These are phyloP conservation scores for Alosa alosa DNA, from an alignment of 2,113 vertebrate species.

Conservation along the genomic window DNA sequence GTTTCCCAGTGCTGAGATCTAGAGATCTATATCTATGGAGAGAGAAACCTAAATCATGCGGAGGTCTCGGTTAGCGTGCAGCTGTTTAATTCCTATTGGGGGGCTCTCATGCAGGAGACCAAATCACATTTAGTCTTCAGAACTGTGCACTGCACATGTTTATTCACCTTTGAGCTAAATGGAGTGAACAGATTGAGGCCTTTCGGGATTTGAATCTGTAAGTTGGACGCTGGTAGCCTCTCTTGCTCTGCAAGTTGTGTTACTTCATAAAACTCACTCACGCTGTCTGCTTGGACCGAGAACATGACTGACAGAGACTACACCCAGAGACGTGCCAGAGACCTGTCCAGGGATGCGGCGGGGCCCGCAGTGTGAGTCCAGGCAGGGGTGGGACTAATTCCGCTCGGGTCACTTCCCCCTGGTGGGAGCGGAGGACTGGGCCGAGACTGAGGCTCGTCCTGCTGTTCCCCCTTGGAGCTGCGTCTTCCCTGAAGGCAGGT, in stretches of 20 bases:
- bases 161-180: neutral
- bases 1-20: neutral
- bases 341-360: neutral
- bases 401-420: neutral
- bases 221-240: neutral
- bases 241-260: neutral
- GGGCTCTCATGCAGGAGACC: neutral
- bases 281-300: neutral
- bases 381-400: neutral
- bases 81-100: too few species aligned
- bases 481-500: conserved; percentile 31
- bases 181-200: neutral
- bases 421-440: neutral
- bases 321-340: neutral
- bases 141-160: neutral
- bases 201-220: neutral
- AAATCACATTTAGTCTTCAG: neutral
- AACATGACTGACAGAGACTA: neutral
- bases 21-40: neutral
- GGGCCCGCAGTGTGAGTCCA: neutral
- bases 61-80: too few species aligned
- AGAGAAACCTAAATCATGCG: neutral
- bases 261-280: neutral
- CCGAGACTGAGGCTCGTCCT: too few species aligned
- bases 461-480: too few species aligned